Evolutionary conservation across 2,797 vertebrate species (phyloP).

Genomic region (Macropodus opercularis): DNA sequence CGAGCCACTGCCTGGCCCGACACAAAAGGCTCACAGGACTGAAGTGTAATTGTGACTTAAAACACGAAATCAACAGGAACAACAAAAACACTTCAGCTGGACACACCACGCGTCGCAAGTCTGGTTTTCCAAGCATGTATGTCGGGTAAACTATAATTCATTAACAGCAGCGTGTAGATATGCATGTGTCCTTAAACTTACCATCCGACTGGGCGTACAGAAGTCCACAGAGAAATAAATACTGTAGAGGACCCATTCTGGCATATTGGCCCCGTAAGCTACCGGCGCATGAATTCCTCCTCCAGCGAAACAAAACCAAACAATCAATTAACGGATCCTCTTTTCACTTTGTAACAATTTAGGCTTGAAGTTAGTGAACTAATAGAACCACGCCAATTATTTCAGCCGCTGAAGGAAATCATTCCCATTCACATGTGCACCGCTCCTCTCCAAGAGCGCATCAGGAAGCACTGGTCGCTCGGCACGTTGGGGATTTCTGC

Average conservation of each 20-base stretch:
- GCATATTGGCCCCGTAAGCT: conserved; percentile 77
- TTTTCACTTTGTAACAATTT: conserved; percentile 42
- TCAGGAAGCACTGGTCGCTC: conserved; percentile 52
- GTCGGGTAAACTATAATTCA: background rate
- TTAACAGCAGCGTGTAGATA: background rate
- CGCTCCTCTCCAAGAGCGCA: conserved; percentile 67
- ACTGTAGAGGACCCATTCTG: conserved; percentile 82
- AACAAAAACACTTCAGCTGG: conserved; percentile 32
- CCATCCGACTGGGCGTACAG: conserved; percentile 70
- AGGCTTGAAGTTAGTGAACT: conserved; percentile 29
- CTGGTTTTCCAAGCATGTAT: background rate
- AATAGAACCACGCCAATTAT: conserved; percentile 25
- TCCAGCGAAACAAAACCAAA: conserved; percentile 40
- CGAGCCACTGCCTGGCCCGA: conserved; percentile 31
- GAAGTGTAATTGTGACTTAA: conserved; percentile 9
- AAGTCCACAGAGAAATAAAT: conserved; percentile 81
- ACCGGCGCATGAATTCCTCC: conserved; percentile 73
- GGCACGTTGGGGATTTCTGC: conserved; percentile 66
- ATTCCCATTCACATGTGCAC: conserved; percentile 50
- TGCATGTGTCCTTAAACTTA: conserved; percentile 52
- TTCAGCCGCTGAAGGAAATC: conserved; percentile 20
- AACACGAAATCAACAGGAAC: conserved; percentile 12
- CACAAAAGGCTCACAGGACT: conserved; percentile 2
- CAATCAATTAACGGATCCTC: conserved; percentile 40
- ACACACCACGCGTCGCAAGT: conserved; percentile 20